These are phyloP conservation scores for Upupa epops DNA, from an alignment of 2,113 vertebrate species.

Conservation along the genomic window DNA sequence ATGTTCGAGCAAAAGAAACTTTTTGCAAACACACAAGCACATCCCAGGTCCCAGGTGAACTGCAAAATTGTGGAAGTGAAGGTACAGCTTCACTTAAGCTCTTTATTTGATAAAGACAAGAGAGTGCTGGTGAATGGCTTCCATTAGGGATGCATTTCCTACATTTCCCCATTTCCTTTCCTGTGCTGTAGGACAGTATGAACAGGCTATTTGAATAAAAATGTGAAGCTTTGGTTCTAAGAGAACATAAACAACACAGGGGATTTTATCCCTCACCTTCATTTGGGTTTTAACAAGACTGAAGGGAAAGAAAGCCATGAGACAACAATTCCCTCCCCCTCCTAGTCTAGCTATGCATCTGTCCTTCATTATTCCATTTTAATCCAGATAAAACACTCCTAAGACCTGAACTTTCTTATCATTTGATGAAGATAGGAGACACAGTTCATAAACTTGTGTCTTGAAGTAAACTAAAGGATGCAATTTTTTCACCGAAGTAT, in stretches of 20 bases:
- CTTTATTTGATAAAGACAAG: not conserved
- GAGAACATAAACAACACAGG: not conserved
- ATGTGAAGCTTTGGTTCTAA: not conserved
- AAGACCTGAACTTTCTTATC: not conserved
- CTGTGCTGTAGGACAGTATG: not conserved
- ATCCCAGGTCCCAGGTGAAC: too few species aligned
- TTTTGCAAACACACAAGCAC: too few species aligned
- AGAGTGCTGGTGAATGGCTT: not conserved
- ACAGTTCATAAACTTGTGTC: not conserved
- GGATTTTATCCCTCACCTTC: not conserved
- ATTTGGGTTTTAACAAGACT: not conserved
- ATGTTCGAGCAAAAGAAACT: not conserved
- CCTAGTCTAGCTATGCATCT: not conserved
- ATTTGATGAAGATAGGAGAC: not conserved
- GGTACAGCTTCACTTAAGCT: not conserved
- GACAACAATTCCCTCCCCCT: not conserved
- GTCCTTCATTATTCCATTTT: not conserved
- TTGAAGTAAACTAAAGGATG: not conserved
- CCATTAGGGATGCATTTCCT: not conserved
- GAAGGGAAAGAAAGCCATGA: not conserved
- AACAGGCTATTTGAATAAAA: not conserved
- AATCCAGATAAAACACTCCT: not conserved
- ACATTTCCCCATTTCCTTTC: not conserved
- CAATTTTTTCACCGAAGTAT: too few species aligned
- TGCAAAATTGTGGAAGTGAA: too few species aligned